Conservation (phyloP, 2,797 vertebrate genomes). For the Chelidonichthys spinosus region DNA sequence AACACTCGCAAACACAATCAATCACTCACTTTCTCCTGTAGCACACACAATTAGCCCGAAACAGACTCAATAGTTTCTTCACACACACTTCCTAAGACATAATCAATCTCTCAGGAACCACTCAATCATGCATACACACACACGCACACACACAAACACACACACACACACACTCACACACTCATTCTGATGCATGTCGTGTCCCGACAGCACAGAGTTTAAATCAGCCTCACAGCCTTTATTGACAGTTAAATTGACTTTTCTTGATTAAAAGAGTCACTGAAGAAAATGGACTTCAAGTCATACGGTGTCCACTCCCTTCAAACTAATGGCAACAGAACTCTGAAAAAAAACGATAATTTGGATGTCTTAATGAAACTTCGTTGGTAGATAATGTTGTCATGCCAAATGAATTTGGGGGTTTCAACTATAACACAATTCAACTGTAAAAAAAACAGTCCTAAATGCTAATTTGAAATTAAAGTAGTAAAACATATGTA, state of each 20-base stretch:
- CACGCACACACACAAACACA: neutral
- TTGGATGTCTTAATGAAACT: neutral
- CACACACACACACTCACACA: conserved; percentile 1
- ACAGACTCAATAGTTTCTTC: conserved; percentile 67
- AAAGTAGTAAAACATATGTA: too few species aligned
- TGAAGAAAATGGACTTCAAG: neutral
- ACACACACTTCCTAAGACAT: conserved; percentile 30
- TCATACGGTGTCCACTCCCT: neutral
- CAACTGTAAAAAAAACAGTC: neutral
- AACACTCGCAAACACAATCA: conserved; percentile 33
- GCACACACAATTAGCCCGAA: conserved; percentile 2
- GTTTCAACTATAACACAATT: neutral
- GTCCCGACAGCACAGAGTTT: conserved; percentile 27
- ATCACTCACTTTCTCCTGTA: conserved; percentile 19
- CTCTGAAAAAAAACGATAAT: neutral
- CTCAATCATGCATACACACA: conserved; percentile 22
- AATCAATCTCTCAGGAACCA: conserved; percentile 34
- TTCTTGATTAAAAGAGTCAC: conserved; percentile 31
- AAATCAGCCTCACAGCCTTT: conserved; percentile 35
- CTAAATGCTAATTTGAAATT: too few species aligned
- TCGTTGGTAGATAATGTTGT: neutral
- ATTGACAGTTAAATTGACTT: conserved; percentile 35
- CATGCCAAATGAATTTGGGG: neutral
- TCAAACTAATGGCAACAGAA: neutral
- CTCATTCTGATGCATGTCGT: conserved; percentile 9